Evolutionary conservation across 2,797 vertebrate genomes (phyloP), one percentile per base, ranked within the genome.

Genomic region (Nyctibius grandis): DNA sequence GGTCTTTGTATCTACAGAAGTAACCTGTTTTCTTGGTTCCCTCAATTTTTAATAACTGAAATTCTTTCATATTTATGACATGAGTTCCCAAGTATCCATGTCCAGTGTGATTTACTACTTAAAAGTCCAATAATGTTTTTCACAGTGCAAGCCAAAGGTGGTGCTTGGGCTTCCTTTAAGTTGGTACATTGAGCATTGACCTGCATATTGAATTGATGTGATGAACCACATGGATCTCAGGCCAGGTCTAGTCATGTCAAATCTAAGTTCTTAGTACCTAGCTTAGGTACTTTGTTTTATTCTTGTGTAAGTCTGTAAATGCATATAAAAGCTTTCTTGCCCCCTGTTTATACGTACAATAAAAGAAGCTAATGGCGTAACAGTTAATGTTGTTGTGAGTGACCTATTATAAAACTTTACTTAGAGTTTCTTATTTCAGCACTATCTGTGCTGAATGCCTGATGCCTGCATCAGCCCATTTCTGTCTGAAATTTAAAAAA

Each of bases 381-480:
- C 26, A 56, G 45, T 82, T 93, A 81, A 67, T 72, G 61, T 70
- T 84, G 47, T 77, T 57, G 44, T 25, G 74, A 91, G 17, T 78
- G 61, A 92, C 87, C 57, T 91, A 56, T 87, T 94, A 95, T 56
- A 85, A 93, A 92, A 72, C 23, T 13, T 64, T 44, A 44, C 72
- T 82, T 81, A 74, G 26, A 64, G 28, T 56, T 77, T 84, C 54
- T 89, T 75, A 87, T 87, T 89, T 64, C 65, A 78, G 53, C 11
- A 33, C 34, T 65, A 22, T 78, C 61, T 91, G 72, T 73, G 45
- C 89, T 79, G 50, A 76, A 3, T 86, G 84, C 77, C 89, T 28
- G 48, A 63, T 92, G 69, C 25, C 56, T 78, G 31, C 40, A 68
- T 78, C 61, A 87, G 33, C 69, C 84, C 34, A 74, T 57, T 86